Conservation (phyloP, 2,113 vertebrate genomes). For the Sander vitreus region DNA sequence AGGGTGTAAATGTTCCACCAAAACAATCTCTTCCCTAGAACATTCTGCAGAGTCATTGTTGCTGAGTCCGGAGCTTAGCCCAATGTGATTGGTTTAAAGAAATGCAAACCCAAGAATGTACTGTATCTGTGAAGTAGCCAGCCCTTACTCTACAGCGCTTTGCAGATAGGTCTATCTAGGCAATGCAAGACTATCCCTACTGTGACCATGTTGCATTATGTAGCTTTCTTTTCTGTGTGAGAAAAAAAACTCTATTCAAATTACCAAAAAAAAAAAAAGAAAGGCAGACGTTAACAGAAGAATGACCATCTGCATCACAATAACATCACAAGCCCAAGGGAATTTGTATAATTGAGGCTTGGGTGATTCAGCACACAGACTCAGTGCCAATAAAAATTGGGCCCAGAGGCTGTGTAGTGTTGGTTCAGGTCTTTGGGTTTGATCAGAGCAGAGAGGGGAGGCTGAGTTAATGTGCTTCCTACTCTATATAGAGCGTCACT, state of each 20-base stretch:
- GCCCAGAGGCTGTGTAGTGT: slow-evolving; percentile 51
- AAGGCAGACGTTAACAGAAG: slow-evolving; percentile 27
- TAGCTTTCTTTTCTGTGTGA: neutral
- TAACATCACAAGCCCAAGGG: slow-evolving; percentile 21
- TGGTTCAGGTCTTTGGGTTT: slow-evolving; percentile 52
- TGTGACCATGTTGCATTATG: neutral
- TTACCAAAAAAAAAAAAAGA: neutral
- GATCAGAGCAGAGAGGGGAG: slow-evolving; percentile 13
- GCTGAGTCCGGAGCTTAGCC: too few species aligned
- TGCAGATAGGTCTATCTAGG: too few species aligned
- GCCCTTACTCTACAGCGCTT: too few species aligned
- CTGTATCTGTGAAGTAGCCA: too few species aligned
- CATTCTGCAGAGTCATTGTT: too few species aligned
- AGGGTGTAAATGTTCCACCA: too few species aligned
- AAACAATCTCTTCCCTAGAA: too few species aligned
- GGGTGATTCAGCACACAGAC: slow-evolving; percentile 51
- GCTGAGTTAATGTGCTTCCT: slow-evolving; percentile 53
- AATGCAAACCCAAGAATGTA: too few species aligned
- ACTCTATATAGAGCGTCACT: slow-evolving; percentile 45
- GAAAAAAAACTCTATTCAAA: neutral
- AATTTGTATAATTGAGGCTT: slow-evolving; percentile 51
- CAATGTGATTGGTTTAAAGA: too few species aligned
- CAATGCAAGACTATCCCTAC: neutral
- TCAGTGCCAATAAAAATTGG: slow-evolving; percentile 44
- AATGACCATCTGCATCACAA: slow-evolving; percentile 48